Conservation (phyloP, 2,113 vertebrate genomes). For the Xiphorhynchus elegans region DNA sequence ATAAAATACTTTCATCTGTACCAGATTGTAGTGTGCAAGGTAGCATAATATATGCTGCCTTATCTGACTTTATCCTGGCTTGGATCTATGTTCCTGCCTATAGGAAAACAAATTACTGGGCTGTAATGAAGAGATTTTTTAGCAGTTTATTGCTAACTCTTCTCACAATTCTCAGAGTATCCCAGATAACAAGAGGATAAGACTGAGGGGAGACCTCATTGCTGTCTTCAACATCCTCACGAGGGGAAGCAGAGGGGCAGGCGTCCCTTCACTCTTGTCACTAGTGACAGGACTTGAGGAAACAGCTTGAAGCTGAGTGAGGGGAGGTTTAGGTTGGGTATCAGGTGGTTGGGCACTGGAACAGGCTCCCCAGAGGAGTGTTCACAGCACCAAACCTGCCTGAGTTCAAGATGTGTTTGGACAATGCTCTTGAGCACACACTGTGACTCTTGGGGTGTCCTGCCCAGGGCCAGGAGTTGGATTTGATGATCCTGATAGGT, state of each 20-base stretch:
- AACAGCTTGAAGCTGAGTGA: background rate
- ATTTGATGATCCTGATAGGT: background rate
- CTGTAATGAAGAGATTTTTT: background rate
- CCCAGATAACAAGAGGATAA: background rate
- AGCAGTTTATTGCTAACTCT: background rate
- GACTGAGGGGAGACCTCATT: background rate
- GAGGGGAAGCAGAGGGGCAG: background rate
- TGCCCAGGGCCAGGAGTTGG: background rate
- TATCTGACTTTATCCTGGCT: background rate
- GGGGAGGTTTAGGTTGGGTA: background rate
- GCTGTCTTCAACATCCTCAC: background rate
- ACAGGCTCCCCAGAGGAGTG: background rate
- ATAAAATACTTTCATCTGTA: constrained; percentile 24
- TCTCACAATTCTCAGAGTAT: background rate
- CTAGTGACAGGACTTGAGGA: background rate
- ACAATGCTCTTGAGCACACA: background rate
- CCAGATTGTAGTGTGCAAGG: background rate
- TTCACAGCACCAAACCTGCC: background rate
- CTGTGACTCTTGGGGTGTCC: background rate
- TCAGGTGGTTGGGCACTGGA: background rate
- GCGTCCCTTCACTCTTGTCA: background rate
- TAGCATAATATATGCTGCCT: background rate
- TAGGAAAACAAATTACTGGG: constrained; percentile 1
- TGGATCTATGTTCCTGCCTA: background rate
- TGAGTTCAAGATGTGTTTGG: background rate